A percentile compares a stretch with the other conserved stretches of the same genome.
Conservation (phyloP, 2,888 invertebrate genomes). For the Drosophila paramelanica region DNA sequence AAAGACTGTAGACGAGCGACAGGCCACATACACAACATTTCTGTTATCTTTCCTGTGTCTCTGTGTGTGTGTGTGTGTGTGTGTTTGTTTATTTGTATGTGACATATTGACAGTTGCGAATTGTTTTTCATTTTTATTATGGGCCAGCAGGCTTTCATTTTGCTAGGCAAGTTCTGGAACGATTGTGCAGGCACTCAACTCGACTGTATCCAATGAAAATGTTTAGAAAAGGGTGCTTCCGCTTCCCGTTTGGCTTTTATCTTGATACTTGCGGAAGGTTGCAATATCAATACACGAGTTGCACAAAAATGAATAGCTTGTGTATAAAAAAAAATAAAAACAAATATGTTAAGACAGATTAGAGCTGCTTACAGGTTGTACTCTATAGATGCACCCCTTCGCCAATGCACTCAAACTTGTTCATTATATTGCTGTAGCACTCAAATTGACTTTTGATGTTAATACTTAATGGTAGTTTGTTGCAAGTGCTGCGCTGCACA, state of each 20-base stretch:
- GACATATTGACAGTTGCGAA: constrained; percentile 67
- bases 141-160: constrained; percentile 21
- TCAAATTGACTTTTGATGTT: constrained; percentile 70
- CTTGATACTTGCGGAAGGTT: too few species aligned
- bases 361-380: background rate
- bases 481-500: constrained; percentile 27
- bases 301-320: too few species aligned
- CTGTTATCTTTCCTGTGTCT: constrained; percentile 12
- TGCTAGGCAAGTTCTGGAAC: constrained; percentile 1
- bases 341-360: too few species aligned
- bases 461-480: constrained; percentile 40
- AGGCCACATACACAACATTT: constrained; percentile 9
- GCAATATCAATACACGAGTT: too few species aligned
- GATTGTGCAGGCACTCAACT: constrained; percentile 3
- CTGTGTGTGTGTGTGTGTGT: constrained; percentile 1
- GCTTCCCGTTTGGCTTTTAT: too few species aligned
- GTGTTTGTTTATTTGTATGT: constrained; percentile 4
- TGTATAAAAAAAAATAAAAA: too few species aligned
- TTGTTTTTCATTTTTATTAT: constrained; percentile 38
- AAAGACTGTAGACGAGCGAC: constrained; percentile 46
- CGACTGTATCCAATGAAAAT: background rate
- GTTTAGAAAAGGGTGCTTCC: too few species aligned
- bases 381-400: background rate
- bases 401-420: background rate
- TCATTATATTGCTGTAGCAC: constrained; percentile 36